Percentiles rank a stretch among this genome's conserved stretches.
Evolutionary conservation across 2,888 invertebrate genomes (phyloP).

Genomic region (Pollenia labialis): DNA sequence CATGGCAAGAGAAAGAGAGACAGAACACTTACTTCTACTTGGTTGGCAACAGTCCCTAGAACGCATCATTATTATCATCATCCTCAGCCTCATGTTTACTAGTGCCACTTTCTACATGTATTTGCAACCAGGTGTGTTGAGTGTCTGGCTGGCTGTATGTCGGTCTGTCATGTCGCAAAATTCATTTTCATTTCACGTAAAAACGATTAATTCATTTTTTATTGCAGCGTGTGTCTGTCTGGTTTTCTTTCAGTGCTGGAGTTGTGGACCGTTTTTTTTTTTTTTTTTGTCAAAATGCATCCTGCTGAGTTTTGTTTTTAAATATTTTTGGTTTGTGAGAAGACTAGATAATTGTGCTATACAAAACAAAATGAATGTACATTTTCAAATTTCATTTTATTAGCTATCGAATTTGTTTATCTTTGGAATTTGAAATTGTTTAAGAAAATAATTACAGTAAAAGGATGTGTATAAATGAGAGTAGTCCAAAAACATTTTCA

Average conservation of each 20-base stretch:
- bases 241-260: not conserved
- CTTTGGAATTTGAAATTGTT: not conserved
- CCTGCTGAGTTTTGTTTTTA: conserved; percentile 18
- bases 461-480: too few relatives aligned
- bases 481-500: too few relatives aligned
- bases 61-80: conserved; percentile 14
- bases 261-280: conserved; percentile 30
- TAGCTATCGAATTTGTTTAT: conserved; percentile 3
- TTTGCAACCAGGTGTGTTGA: conserved; percentile 44
- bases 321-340: not conserved
- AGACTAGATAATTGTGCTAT: conserved; percentile 21
- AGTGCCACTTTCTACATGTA: conserved; percentile 35
- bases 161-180: conserved; percentile 29
- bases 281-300: conserved; percentile 8
- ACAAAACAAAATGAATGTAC: not conserved
- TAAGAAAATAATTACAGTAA: not conserved
- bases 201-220: conserved; percentile 49
- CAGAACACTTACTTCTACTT: not conserved
- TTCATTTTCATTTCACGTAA: conserved; percentile 46
- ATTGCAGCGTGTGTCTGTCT: conserved; percentile 33
- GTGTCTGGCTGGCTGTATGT: not conserved
- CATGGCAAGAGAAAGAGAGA: not conserved
- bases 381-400: not conserved
- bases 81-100: not conserved
- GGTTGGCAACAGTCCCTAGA: not conserved